These are phyloP conservation scores for Chlorops oryzae DNA, from an alignment of 1,140 invertebrate species.

Conservation along the genomic window DNA sequence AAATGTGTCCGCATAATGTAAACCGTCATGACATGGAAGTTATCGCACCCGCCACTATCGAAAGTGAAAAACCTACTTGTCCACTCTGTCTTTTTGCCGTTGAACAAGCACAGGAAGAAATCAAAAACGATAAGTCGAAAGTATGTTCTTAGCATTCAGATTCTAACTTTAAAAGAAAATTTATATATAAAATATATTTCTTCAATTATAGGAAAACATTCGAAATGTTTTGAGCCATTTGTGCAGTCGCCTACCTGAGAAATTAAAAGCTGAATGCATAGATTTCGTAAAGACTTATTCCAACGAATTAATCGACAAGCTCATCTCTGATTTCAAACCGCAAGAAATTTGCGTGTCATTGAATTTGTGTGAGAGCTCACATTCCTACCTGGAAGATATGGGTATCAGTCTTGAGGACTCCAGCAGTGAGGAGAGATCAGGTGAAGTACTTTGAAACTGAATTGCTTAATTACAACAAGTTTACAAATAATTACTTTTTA, in stretches of 20 bases:
- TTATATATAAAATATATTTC: not conserved
- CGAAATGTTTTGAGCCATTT: constrained; percentile 63
- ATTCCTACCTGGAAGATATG: constrained; percentile 30
- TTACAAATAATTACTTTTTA: too few relatives aligned
- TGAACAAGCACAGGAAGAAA: constrained; percentile 50
- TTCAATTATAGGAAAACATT: constrained; percentile 54
- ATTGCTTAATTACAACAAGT: too few relatives aligned
- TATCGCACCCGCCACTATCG: constrained; percentile 40
- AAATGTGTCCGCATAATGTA: constrained; percentile 49
- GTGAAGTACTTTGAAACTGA: too few relatives aligned
- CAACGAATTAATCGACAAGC: constrained; percentile 67
- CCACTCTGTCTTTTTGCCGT: constrained; percentile 78
- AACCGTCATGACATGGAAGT: constrained; percentile 50
- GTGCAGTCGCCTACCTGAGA: constrained; percentile 62
- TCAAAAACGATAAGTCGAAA: constrained; percentile 42
- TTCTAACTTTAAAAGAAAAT: too few relatives aligned
- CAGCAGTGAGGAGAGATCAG: constrained; percentile 30
- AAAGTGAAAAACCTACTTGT: constrained; percentile 57
- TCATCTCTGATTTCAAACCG: constrained; percentile 68
- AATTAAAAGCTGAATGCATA: constrained; percentile 61
- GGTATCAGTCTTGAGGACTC: constrained; percentile 24
- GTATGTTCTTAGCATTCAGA: not conserved
- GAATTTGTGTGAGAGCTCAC: constrained; percentile 59
- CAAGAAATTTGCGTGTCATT: constrained; percentile 72
- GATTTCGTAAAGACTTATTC: constrained; percentile 72